Evolutionary conservation across 2,888 invertebrate genomes (phyloP).

Genomic region (Cheilosia pagana): DNA sequence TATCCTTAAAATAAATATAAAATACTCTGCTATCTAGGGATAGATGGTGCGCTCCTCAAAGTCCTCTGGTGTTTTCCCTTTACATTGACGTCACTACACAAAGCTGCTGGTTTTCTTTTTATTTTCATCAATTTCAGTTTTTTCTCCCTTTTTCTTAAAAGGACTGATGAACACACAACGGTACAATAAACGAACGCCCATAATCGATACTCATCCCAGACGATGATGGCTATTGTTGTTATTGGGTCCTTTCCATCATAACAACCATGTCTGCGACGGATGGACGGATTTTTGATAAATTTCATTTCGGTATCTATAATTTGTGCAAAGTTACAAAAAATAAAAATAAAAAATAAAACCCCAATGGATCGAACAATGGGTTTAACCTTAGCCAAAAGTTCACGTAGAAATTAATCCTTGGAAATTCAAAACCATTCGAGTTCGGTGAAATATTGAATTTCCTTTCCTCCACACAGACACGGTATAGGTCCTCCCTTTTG

Average conservation of each 20-base stretch:
- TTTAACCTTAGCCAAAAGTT: conserved; percentile 43
- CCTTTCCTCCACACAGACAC: no score
- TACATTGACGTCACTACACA: conserved; percentile 36
- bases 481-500: not conserved
- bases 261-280: conserved; percentile 32
- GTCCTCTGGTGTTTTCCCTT: not conserved
- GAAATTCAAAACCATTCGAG: conserved; percentile 64
- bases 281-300: conserved; percentile 12
- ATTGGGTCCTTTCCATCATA: conserved; percentile 37
- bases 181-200: not conserved
- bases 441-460: conserved; percentile 68
- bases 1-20: conserved; percentile 31
- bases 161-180: conserved; percentile 20
- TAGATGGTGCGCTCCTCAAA: not conserved
- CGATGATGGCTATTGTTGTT: conserved; percentile 44
- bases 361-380: not conserved
- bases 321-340: conserved; percentile 24
- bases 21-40: not conserved
- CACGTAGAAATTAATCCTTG: conserved; percentile 58
- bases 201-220: conserved; percentile 60
- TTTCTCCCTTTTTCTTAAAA: conserved; percentile 22
- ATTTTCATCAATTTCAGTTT: conserved; percentile 35
- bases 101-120: not conserved
- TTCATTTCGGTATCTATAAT: conserved; percentile 29
- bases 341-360: not conserved